Conservation (phyloP, 2,797 vertebrate species). For the Sylvia borin region DNA sequence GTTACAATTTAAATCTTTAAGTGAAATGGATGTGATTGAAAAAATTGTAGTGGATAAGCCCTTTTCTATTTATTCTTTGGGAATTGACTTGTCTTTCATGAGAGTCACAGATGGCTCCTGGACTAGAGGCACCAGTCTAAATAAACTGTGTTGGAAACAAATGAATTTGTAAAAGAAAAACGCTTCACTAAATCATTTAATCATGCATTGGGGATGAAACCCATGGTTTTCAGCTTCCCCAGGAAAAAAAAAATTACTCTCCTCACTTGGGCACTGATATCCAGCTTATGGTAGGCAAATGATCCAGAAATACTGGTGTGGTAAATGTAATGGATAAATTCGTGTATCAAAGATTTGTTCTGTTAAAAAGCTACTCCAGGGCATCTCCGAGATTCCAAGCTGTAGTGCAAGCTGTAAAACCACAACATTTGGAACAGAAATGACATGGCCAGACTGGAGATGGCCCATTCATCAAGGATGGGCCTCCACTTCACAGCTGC, state of each 20-base stretch:
- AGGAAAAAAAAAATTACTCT: background rate
- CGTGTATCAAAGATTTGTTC: no score
- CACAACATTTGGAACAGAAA: no score
- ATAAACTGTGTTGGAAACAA: background rate
- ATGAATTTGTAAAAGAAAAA: background rate
- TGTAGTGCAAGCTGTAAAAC: no score
- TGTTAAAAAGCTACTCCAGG: no score
- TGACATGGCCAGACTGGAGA: no score
- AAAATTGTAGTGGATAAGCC: background rate
- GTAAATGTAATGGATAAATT: no score
- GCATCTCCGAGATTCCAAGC: no score
- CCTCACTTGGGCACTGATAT: background rate
- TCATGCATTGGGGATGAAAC: background rate
- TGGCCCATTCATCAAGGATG: no score
- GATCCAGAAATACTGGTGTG: background rate
- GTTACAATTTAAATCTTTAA: background rate
- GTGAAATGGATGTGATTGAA: background rate
- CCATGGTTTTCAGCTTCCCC: background rate
- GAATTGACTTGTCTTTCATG: background rate
- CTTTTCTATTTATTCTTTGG: background rate
- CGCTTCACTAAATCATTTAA: background rate
- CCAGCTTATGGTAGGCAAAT: background rate
- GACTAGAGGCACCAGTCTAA: background rate
- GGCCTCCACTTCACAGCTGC: no score
- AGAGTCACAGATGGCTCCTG: background rate